phyloP scores from a whole-genome alignment of 2,888 invertebrate species.

The Nemotelus nigrinus region DNA sequence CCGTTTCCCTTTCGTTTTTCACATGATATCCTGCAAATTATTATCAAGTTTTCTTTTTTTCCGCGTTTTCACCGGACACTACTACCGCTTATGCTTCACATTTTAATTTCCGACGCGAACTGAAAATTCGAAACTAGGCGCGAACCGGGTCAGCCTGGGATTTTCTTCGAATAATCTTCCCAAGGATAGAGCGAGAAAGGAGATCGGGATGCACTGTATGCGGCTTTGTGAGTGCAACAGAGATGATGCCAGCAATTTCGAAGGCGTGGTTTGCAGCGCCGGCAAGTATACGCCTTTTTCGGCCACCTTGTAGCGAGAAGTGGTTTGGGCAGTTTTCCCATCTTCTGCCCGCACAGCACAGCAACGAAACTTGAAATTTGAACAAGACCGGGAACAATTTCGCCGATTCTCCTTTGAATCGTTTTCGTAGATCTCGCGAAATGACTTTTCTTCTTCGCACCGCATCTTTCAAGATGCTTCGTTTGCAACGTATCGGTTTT shows the following conservation, averaged over 20 bases:
- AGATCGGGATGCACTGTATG: background rate
- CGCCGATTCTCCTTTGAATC: background rate
- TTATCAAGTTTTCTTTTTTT: too few species aligned
- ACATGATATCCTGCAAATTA: too few species aligned
- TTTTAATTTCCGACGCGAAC: constrained; percentile 43
- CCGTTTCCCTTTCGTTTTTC: too few species aligned
- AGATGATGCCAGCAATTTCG: background rate
- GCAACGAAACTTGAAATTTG: constrained; percentile 9
- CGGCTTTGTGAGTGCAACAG: background rate
- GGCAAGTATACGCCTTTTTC: background rate
- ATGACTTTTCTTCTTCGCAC: background rate
- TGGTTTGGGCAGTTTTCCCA: constrained; percentile 19
- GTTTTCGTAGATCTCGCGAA: background rate
- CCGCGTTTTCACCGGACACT: too few species aligned
- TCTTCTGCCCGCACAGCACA: constrained; percentile 11
- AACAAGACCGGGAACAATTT: constrained; percentile 3
- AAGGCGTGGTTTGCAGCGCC: constrained; percentile 6
- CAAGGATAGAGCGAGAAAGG: background rate
- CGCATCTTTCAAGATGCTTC: background rate
- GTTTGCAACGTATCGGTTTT: background rate
- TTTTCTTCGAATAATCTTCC: background rate
- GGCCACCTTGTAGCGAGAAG: constrained; percentile 15
- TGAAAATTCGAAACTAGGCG: constrained; percentile 33
- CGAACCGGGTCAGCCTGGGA: constrained; percentile 41
- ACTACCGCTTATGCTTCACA: constrained; percentile 25